A percentile compares a stretch with the other conserved stretches of the same genome.
phyloP scores from a whole-genome alignment of 2,888 invertebrate genomes.

The Diloba caeruleocephala region DNA sequence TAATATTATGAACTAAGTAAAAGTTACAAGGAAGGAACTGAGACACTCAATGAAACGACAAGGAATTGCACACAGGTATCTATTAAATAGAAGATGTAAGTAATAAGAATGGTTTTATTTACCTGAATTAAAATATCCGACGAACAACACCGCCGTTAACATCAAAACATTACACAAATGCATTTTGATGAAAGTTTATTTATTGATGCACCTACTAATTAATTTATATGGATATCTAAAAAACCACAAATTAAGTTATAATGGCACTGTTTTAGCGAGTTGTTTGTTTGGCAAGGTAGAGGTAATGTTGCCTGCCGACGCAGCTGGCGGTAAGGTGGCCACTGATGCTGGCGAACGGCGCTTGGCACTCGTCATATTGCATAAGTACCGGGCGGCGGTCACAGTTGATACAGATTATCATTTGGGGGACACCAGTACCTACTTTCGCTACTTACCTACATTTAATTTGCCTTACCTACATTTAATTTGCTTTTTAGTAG shows the following conservation, averaged over 20 bases:
- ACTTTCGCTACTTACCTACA: slow-evolving; percentile 81
- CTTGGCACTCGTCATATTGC: slow-evolving; percentile 71
- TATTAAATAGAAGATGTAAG: too few species aligned
- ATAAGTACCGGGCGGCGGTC: slow-evolving; percentile 80
- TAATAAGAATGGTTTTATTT: slow-evolving; percentile 27
- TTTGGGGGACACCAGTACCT: slow-evolving; percentile 85
- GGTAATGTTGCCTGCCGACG: slow-evolving; percentile 53
- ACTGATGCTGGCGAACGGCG: slow-evolving; percentile 74
- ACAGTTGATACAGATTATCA: slow-evolving; percentile 86
- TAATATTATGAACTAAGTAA: too few species aligned
- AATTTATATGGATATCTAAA: slow-evolving; percentile 14
- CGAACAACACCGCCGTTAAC: slow-evolving; percentile 53
- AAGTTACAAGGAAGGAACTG: too few species aligned
- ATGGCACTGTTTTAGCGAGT: slow-evolving; percentile 29
- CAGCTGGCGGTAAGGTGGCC: slow-evolving; percentile 64
- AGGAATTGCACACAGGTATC: too few species aligned
- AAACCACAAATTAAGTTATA: slow-evolving; percentile 24
- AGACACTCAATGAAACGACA: too few species aligned
- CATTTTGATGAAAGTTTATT: slow-evolving; percentile 53
- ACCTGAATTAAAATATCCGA: slow-evolving; percentile 67
- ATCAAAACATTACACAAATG: slow-evolving; percentile 53
- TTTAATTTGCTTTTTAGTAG: slow-evolving; percentile 55
- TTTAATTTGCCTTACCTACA: slow-evolving; percentile 63
- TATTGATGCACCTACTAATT: slow-evolving; percentile 34
- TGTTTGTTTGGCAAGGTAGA: slow-evolving; percentile 33